phyloP scores from a whole-genome alignment of 2,797 vertebrate genomes.

The Pampus argenteus region DNA sequence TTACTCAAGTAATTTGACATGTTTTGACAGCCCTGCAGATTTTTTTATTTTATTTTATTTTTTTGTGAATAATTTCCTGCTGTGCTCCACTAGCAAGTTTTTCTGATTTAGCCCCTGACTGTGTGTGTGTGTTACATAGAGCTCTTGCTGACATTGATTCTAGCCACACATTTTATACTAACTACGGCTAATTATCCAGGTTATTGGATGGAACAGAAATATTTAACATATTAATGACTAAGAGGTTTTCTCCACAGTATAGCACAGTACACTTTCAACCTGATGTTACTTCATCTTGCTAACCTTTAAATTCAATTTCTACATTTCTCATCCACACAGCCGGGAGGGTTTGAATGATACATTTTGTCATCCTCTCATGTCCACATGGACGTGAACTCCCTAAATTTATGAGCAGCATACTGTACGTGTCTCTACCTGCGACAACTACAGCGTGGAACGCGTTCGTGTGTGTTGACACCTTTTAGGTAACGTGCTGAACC shows the following conservation, averaged over 20 bases:
- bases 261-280: background rate
- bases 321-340: too few relatives aligned
- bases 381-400: too few relatives aligned
- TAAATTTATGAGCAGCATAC: too few relatives aligned
- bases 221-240: background rate
- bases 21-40: constrained; percentile 8
- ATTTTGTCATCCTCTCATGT: too few relatives aligned
- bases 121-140: background rate
- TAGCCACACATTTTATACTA: background rate
- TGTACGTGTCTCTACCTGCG: too few relatives aligned
- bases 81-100: background rate
- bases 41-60: too few relatives aligned
- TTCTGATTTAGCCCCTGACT: background rate
- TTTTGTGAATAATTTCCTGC: background rate
- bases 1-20: background rate
- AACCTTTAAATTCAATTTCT: background rate
- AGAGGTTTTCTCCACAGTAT: background rate
- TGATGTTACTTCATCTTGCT: background rate
- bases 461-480: too few relatives aligned
- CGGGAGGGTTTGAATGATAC: too few relatives aligned
- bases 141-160: background rate
- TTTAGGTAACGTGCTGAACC: too few relatives aligned
- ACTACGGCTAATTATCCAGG: background rate
- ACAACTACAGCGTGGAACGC: too few relatives aligned
- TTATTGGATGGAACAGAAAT: background rate